Evolutionary conservation across 2,888 invertebrate genomes (phyloP).

Genomic region (Timema cristinae): DNA sequence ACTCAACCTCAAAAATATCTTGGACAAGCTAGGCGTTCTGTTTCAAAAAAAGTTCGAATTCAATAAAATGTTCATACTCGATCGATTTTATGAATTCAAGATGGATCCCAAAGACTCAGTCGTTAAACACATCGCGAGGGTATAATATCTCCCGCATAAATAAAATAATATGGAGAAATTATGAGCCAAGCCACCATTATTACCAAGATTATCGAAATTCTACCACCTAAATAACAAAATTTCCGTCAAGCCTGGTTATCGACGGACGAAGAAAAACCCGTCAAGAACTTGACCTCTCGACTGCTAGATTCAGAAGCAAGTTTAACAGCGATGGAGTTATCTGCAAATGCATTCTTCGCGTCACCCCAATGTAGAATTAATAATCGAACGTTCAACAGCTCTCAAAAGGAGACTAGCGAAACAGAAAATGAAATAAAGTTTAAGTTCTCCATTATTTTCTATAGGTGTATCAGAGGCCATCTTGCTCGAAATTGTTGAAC

Average conservation of each 20-base stretch:
- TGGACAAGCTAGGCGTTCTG: neutral
- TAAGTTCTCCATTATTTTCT: too few species aligned
- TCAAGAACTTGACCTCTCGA: neutral
- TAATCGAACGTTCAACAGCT: too few species aligned
- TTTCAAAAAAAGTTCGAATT: neutral
- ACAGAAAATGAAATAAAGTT: too few species aligned
- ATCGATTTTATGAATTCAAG: neutral
- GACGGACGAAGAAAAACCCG: neutral
- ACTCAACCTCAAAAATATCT: neutral
- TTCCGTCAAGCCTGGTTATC: slow-evolving; percentile 6
- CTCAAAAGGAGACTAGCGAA: too few species aligned
- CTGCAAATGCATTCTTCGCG: too few species aligned
- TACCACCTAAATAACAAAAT: neutral
- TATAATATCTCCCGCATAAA: neutral
- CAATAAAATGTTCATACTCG: neutral
- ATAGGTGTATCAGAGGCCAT: too few species aligned
- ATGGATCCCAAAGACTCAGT: neutral
- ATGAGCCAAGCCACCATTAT: neutral
- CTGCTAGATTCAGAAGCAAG: neutral
- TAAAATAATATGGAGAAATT: neutral
- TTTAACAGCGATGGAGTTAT: too few species aligned
- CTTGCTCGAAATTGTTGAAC: too few species aligned
- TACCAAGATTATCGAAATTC: neutral
- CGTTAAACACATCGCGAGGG: neutral
- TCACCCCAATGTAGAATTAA: too few species aligned